Percentiles rank a stretch among this genome's conserved stretches.
Conservation (phyloP, 2,113 vertebrate genomes). For the Sialia sialis region DNA sequence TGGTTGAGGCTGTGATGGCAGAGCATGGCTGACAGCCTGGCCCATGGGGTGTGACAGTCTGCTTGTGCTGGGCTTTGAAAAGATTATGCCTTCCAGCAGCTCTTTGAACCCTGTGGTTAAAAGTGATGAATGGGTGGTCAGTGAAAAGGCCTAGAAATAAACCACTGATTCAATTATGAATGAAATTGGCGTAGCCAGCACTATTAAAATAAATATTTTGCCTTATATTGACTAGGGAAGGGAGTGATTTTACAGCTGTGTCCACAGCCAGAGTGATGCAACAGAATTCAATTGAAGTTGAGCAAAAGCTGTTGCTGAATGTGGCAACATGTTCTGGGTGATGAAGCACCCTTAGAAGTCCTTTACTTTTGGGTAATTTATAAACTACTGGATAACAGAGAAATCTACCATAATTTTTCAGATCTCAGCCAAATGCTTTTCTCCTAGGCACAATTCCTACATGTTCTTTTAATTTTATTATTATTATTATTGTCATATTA, state of each 20-base stretch:
- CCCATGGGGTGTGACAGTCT: background rate
- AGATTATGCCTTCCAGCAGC: slow-evolving; percentile 2
- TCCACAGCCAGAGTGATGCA: slow-evolving; percentile 5
- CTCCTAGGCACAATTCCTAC: background rate
- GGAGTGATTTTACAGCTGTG: slow-evolving; percentile 31
- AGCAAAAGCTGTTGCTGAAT: slow-evolving; percentile 19
- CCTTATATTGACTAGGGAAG: background rate
- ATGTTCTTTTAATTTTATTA: background rate
- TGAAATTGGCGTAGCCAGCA: background rate
- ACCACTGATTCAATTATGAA: slow-evolving; percentile 40
- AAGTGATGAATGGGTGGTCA: slow-evolving; percentile 36
- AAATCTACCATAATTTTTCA: background rate
- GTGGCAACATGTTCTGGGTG: background rate
- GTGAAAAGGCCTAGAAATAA: slow-evolving; percentile 18
- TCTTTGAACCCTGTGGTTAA: slow-evolving; percentile 28
- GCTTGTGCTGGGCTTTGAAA: background rate
- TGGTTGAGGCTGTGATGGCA: background rate
- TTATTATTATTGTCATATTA: background rate
- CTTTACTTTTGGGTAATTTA: background rate
- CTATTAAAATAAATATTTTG: slow-evolving; percentile 44
- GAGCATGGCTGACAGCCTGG: background rate
- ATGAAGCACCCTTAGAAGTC: background rate
- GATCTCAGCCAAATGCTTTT: background rate
- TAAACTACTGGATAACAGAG: background rate
- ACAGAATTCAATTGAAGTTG: background rate